These are phyloP conservation scores for Tylochromis polylepis DNA, from an alignment of 2,113 vertebrate species.

Conservation along the genomic window DNA sequence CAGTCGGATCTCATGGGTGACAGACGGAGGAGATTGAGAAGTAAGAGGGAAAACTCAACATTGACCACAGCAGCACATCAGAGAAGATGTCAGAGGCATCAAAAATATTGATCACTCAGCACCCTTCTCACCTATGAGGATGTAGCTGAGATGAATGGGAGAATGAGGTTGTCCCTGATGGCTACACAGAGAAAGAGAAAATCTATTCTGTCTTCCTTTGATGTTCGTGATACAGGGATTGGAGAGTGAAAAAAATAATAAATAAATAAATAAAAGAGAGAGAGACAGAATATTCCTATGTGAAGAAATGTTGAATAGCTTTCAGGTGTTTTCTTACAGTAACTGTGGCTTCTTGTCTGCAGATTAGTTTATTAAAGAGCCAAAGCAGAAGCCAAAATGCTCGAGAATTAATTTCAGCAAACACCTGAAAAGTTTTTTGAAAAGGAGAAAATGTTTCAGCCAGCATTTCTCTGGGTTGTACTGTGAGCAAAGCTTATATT, in stretches of 20 bases:
- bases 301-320: background rate
- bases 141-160: background rate
- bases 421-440: background rate
- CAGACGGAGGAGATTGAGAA: conserved; percentile 25
- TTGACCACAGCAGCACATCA: conserved; percentile 38
- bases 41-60: background rate
- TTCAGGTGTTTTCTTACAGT: background rate
- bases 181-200: background rate
- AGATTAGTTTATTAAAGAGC: background rate
- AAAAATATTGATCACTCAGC: conserved; percentile 24
- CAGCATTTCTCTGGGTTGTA: background rate
- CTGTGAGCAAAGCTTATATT: background rate
- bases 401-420: background rate
- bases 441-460: background rate
- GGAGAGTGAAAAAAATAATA: background rate
- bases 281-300: background rate
- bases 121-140: conserved; percentile 17
- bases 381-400: background rate
- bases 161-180: background rate
- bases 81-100: conserved; percentile 25
- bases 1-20: conserved; percentile 12
- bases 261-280: background rate
- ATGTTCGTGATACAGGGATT: conserved; percentile 1
- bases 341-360: background rate
- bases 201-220: conserved; percentile 30